phyloP scores from a whole-genome alignment of 2,888 invertebrate species.

The Nyleta sp. region DNA sequence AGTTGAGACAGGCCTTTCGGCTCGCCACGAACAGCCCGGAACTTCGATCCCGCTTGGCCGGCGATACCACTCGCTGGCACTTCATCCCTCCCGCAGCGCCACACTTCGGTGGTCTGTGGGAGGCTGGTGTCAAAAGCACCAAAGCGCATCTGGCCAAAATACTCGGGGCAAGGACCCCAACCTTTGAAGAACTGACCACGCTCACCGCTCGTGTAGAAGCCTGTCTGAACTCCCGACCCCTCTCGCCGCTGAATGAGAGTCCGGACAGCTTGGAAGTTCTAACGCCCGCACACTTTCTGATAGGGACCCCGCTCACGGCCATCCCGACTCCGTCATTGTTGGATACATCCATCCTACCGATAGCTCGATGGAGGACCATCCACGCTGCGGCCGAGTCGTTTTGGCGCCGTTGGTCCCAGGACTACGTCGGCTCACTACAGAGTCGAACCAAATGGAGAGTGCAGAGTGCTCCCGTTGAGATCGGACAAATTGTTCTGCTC shows the following conservation, averaged over 20 bases:
- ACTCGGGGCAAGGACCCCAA: background rate
- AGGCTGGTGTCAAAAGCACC: background rate
- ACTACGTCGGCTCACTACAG: background rate
- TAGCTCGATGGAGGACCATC: background rate
- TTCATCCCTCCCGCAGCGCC: conserved; percentile 13
- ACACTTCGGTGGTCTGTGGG: conserved; percentile 16
- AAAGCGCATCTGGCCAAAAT: conserved; percentile 6
- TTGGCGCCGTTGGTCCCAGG: background rate
- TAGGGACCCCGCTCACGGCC: background rate
- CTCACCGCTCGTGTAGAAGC: background rate
- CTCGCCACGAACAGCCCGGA: background rate
- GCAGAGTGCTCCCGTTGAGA: background rate
- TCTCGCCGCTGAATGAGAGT: background rate
- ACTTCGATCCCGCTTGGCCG: background rate
- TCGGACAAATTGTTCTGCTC: background rate
- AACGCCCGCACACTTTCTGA: background rate
- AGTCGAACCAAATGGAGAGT: background rate
- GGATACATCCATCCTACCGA: background rate
- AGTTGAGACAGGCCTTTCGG: conserved; percentile 4
- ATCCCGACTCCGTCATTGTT: background rate
- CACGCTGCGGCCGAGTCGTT: background rate
- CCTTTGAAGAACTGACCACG: conserved; percentile 12
- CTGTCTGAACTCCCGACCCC: conserved; percentile 16
- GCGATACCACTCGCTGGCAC: background rate
- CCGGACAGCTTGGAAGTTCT: background rate